Evolutionary conservation across 2,888 invertebrate genomes (phyloP).

Genomic region (Cynaeus angustus): DNA sequence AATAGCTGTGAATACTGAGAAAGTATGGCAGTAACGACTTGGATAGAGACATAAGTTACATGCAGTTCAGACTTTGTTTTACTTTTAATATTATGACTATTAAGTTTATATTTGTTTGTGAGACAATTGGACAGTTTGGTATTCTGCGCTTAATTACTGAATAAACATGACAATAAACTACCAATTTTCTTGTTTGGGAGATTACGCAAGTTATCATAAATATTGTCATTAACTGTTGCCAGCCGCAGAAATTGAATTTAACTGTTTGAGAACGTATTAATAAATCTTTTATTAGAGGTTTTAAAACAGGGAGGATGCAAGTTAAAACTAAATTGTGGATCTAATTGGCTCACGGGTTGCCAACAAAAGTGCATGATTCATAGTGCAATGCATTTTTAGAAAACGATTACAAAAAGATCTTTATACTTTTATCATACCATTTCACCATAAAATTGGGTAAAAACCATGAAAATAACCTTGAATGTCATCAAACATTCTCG

Average conservation of each 20-base stretch:
- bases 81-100: background rate
- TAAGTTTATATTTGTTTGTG: background rate
- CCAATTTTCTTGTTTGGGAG: slow-evolving; percentile 24
- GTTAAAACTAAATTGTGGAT: no score
- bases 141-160: slow-evolving; percentile 17
- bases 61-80: background rate
- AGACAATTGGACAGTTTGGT: background rate
- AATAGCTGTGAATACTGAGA: background rate
- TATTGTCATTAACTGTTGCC: slow-evolving; percentile 23
- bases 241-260: background rate
- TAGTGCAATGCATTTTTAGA: no score
- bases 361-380: no score
- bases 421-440: no score
- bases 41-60: background rate
- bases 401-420: no score
- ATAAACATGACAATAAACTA: slow-evolving; percentile 26
- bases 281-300: no score
- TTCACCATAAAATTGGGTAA: no score
- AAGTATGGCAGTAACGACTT: background rate
- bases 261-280: no score
- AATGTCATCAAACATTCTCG: no score
- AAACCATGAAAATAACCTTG: no score
- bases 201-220: slow-evolving; percentile 33
- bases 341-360: no score
- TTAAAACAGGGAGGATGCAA: no score